These are phyloP conservation scores for Geopemphigus sp. DNA, from an alignment of 1,140 invertebrate species.

Conservation along the genomic window DNA sequence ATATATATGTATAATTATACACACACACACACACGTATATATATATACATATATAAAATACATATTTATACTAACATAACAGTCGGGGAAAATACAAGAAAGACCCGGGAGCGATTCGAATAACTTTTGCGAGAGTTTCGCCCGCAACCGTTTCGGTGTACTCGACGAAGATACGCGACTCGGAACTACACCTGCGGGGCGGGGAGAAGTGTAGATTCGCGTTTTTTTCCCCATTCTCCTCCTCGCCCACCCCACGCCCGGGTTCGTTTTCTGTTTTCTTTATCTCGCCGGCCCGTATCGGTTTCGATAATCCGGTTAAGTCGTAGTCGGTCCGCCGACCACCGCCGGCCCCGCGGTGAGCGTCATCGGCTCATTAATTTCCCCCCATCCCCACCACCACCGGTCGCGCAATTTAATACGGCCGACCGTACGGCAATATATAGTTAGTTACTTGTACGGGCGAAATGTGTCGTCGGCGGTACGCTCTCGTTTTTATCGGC, in stretches of 20 bases:
- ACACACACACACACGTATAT: neutral
- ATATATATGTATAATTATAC: neutral
- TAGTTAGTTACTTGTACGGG: neutral
- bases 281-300: neutral
- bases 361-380: conserved; percentile 34
- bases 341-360: neutral
- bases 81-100: conserved; percentile 32
- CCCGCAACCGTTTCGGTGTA: too few species aligned
- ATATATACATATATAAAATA: neutral
- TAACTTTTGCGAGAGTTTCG: conserved; percentile 28
- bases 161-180: neutral
- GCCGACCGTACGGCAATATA: too few species aligned
- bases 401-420: neutral
- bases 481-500: neutral
- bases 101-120: conserved; percentile 39
- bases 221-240: neutral
- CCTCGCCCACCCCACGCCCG: too few species aligned
- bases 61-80: conserved; percentile 39
- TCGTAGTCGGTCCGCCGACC: neutral
- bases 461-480: conserved; percentile 4
- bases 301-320: conserved; percentile 31
- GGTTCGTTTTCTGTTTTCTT: neutral
- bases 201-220: neutral
- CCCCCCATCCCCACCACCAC: too few species aligned
- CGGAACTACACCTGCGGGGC: conserved; percentile 29